phyloP scores from a whole-genome alignment of 30 jellyfish, hydroid and myxozoan genomes.

The Turritopsis rubra region DNA sequence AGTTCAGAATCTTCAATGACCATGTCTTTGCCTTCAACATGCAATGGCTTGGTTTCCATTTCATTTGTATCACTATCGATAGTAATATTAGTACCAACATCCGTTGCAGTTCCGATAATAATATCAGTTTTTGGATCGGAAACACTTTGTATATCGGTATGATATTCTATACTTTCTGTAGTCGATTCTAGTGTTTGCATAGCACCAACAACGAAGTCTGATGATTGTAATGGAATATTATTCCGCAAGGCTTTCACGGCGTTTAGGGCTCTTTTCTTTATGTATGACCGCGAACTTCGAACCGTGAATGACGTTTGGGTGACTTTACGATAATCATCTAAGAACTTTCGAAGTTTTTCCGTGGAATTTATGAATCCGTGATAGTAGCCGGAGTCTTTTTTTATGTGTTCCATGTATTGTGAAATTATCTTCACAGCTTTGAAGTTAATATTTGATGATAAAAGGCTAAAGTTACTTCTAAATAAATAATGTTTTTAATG shows the following conservation, averaged over 20 bases:
- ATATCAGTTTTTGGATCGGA: not conserved
- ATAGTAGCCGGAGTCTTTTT: constrained; percentile 12
- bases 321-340: constrained; percentile 26
- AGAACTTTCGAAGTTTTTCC: constrained; percentile 15
- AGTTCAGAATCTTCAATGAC: not conserved
- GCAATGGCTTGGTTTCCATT: not conserved
- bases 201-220: constrained; percentile 11
- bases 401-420: constrained; percentile 11
- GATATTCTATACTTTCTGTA: not conserved
- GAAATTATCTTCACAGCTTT: constrained; percentile 6
- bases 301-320: constrained; percentile 12
- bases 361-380: constrained; percentile 20
- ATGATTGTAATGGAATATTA: not conserved
- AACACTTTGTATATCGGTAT: not conserved
- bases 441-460: not conserved
- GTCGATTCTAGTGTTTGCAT: not conserved
- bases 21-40: not conserved
- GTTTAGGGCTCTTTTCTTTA: constrained; percentile 14
- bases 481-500: not conserved
- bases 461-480: not conserved
- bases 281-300: constrained; percentile 21
- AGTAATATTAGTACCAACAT: not conserved
- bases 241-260: not conserved
- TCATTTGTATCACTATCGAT: not conserved
- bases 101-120: not conserved